Evolutionary conservation across 2,797 vertebrate species (phyloP).

Genomic region (Meriones psammophilus): DNA sequence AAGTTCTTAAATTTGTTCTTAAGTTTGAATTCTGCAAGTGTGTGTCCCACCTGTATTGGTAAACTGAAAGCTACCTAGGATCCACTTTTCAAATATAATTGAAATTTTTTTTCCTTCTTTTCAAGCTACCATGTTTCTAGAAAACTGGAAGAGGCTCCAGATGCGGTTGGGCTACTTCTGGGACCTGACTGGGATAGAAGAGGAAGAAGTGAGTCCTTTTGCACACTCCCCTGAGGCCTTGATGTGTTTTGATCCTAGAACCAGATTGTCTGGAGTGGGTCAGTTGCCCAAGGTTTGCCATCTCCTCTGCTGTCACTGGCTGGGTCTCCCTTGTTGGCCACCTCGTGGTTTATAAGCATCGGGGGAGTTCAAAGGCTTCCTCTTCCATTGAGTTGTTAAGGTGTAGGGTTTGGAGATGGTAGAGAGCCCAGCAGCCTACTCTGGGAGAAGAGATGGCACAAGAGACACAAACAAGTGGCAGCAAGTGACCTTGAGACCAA

Average conservation of each 20-base stretch:
- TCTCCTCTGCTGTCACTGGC: background rate
- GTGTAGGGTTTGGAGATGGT: background rate
- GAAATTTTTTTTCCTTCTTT: background rate
- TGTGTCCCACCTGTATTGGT: background rate
- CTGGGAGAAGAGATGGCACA: background rate
- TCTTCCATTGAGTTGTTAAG: background rate
- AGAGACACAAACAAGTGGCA: background rate
- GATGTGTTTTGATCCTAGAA: constrained; percentile 1
- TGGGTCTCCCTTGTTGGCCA: background rate
- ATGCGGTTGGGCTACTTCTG: constrained; percentile 96
- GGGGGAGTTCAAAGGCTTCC: background rate
- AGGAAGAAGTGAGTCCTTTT: constrained; percentile 94
- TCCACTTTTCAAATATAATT: background rate
- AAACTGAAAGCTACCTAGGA: background rate
- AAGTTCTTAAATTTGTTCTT: background rate
- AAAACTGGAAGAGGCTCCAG: constrained; percentile 98
- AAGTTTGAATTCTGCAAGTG: background rate
- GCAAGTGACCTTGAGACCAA: background rate
- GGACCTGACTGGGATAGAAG: constrained; percentile 97
- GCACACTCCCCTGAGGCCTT: background rate
- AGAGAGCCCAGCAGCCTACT: background rate
- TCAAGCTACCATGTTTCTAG: constrained; percentile 97
- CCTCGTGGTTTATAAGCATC: background rate
- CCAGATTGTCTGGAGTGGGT: background rate
- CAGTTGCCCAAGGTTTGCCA: background rate